Base-by-base conservation (phyloP, 2,888 invertebrate genomes). In the Spatulosminthurus flaviceps region DNA sequence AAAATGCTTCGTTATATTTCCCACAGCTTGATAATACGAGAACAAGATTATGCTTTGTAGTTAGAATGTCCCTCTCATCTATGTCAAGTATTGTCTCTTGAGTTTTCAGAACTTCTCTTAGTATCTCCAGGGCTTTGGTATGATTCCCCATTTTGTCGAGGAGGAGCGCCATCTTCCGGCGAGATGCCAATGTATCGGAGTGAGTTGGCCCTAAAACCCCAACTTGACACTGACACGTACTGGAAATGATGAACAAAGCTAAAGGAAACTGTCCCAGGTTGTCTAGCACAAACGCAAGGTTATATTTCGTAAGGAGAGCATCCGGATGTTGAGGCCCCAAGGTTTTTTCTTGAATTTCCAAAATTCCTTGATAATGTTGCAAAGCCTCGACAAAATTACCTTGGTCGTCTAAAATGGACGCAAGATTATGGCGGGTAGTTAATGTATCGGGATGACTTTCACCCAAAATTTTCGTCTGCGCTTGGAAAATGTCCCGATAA, bases 261-360 rank as follows among this genome's bases (percentile, higher is more conserved):
- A 64, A 24, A 24, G 22, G 13, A 64, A 22, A 64, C 24, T 64
- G 64, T 19, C 64, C 75, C 1, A 42, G 75, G 22, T 75, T 7
- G 34, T 61, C 22, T n/a, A 75, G 64, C 4, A 75, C 64, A n/a
- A n/a, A 26, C 2, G 61, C 75, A n/a, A 75, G 13, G 24, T 75
- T 75, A 34, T 75, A 51, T 16, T 64, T 60, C n/a, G 75, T 61
- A 19, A 24, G 22, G 1, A 75, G 21, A 9, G 60, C 61, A 29
- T 60, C 60, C 16, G 75, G 75, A 61, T 75, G 75, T 24, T 28
- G 21, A 19, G 24, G 13, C n/a, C 75, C 75, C 9, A 61, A 13
- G 1, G 34, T 28, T n/a, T 60, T 61, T 28, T 61, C 64, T 29
- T 34, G 60, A 26, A 60, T 21, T 9, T 51, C 26, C 41, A 60